Conservation (phyloP, 2,797 vertebrate species). For the Poecile montanus region DNA sequence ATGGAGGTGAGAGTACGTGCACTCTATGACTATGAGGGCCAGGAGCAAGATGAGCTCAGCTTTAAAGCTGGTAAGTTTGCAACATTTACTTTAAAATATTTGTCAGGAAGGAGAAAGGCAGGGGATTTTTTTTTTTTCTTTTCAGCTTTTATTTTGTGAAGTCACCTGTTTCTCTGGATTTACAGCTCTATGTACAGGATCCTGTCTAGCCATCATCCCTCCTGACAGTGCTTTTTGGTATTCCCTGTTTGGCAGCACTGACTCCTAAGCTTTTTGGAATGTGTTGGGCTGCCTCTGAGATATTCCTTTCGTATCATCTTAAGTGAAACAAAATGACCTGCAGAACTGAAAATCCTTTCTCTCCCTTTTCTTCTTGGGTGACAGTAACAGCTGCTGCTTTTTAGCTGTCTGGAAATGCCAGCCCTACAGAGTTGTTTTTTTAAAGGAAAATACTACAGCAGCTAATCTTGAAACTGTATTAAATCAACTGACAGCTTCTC, state of each 20-base stretch:
- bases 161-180: background rate
- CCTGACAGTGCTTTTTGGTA: background rate
- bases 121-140: background rate
- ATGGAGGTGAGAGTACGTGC: constrained; percentile 89
- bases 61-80: constrained; percentile 90
- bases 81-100: background rate
- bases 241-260: background rate
- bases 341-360: background rate
- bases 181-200: background rate
- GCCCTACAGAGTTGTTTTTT: background rate
- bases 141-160: background rate
- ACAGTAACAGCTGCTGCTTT: background rate
- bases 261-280: background rate
- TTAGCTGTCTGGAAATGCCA: background rate
- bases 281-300: background rate
- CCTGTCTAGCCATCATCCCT: background rate
- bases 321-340: background rate
- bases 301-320: background rate
- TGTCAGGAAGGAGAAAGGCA: background rate
- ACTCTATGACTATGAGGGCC: constrained; percentile 95
- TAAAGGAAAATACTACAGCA: background rate
- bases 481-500: background rate
- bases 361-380: background rate
- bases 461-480: background rate
- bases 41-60: constrained; percentile 97